Evolutionary conservation across 1,140 invertebrate species (phyloP).

Genomic region (Penaeus vannamei): DNA sequence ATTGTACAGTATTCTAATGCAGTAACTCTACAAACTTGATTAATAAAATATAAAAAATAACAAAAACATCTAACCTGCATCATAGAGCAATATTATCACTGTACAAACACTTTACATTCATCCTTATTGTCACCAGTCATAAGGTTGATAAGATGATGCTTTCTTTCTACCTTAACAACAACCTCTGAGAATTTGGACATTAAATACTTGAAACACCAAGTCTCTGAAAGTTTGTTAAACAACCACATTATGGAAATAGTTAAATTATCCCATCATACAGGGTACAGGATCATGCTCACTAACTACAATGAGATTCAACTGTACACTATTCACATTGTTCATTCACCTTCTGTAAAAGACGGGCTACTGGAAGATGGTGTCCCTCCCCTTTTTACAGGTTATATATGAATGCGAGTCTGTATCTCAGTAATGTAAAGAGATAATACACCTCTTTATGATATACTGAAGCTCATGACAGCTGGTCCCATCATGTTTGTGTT

Average conservation of each 20-base stretch:
- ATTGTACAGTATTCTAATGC: too few species aligned
- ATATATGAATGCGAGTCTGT: neutral
- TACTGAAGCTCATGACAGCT: slow-evolving; percentile 53
- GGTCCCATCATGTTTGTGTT: slow-evolving; percentile 54
- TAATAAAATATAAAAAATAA: too few species aligned
- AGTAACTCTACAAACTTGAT: too few species aligned
- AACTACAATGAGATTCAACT: slow-evolving; percentile 60
- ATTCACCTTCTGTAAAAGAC: slow-evolving; percentile 37
- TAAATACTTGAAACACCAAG: slow-evolving; percentile 30
- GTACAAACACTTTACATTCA: too few species aligned
- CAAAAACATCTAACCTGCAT: slow-evolving; percentile 4
- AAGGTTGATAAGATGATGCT: slow-evolving; percentile 6
- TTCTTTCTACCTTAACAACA: too few species aligned
- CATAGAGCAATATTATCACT: slow-evolving; percentile 3
- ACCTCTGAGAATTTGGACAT: slow-evolving; percentile 34
- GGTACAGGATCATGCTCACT: slow-evolving; percentile 55
- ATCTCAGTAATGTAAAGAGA: slow-evolving; percentile 18
- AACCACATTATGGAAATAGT: slow-evolving; percentile 41
- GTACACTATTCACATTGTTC: slow-evolving; percentile 61
- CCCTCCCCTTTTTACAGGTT: neutral
- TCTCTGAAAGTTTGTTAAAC: slow-evolving; percentile 37
- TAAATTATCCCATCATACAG: slow-evolving; percentile 47
- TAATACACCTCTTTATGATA: slow-evolving; percentile 31
- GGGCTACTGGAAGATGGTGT: slow-evolving; percentile 8
- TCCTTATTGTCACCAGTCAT: slow-evolving; percentile 2